Percentiles rank a stretch among this genome's conserved stretches.
Evolutionary conservation across 2,888 invertebrate species (phyloP).

Genomic region (Netelia inedita): DNA sequence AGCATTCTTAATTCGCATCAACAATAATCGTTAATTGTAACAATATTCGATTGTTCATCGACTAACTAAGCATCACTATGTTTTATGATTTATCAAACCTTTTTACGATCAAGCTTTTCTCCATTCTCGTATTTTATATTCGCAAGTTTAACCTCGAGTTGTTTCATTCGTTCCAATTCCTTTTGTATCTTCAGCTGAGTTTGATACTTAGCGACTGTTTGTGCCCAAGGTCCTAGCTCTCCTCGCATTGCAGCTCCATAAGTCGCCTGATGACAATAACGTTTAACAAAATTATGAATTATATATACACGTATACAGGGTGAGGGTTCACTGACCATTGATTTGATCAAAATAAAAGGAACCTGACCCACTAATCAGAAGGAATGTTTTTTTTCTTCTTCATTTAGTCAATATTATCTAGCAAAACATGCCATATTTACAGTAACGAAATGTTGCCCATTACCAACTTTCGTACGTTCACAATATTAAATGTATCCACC

Average conservation of each 20-base stretch:
- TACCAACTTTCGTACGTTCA: too few relatives aligned
- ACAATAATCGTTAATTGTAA: neutral
- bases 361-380: neutral
- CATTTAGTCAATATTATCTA: neutral
- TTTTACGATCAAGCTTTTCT: conserved; percentile 53
- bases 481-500: too few relatives aligned
- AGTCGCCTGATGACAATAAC: conserved; percentile 73
- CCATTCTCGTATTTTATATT: conserved; percentile 40
- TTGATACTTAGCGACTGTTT: conserved; percentile 81
- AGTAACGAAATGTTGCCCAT: too few relatives aligned
- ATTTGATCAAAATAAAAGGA: neutral
- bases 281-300: neutral
- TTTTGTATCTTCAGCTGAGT: conserved; percentile 77
- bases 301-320: neutral
- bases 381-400: neutral
- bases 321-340: neutral
- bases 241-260: conserved; percentile 80
- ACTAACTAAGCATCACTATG: too few relatives aligned
- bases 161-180: conserved; percentile 75
- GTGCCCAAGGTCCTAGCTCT: conserved; percentile 82
- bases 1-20: neutral
- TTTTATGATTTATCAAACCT: conserved; percentile 38
- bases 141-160: conserved; percentile 69
- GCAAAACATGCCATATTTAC: too few relatives aligned
- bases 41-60: neutral